phyloP scores from a whole-genome alignment of 2,797 vertebrate species.

The Mareca penelope region DNA sequence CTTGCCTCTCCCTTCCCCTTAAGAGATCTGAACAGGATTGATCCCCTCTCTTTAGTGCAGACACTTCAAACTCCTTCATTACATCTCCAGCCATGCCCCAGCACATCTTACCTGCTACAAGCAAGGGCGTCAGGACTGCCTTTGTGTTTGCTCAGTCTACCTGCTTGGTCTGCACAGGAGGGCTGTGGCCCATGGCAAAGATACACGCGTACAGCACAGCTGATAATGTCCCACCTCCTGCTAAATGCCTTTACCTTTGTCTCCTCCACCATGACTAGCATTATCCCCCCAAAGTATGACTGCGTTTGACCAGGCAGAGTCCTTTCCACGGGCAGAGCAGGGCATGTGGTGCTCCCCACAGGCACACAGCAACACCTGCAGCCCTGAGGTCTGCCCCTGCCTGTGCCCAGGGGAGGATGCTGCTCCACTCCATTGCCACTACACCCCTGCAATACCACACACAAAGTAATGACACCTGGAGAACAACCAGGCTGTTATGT shows the following conservation, averaged over 20 bases:
- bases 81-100: rapidly evolving
- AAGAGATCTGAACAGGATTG: neutral
- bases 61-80: neutral
- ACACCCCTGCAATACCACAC: too few relatives aligned
- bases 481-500: neutral
- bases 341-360: neutral
- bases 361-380: neutral
- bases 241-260: neutral
- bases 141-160: neutral
- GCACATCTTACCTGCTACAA: neutral
- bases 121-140: rapidly evolving
- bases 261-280: neutral
- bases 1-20: neutral
- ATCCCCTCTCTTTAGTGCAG: neutral
- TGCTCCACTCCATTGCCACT: neutral
- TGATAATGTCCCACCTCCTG: neutral
- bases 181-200: neutral
- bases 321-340: too few relatives aligned
- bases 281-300: too few relatives aligned
- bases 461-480: neutral
- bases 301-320: too few relatives aligned
- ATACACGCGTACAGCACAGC: neutral
- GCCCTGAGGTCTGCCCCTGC: too few relatives aligned
- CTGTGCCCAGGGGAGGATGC: rapidly evolving
- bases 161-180: neutral